phyloP scores from a whole-genome alignment of 2,113 vertebrate species.

The Dicentrarchus labrax region DNA sequence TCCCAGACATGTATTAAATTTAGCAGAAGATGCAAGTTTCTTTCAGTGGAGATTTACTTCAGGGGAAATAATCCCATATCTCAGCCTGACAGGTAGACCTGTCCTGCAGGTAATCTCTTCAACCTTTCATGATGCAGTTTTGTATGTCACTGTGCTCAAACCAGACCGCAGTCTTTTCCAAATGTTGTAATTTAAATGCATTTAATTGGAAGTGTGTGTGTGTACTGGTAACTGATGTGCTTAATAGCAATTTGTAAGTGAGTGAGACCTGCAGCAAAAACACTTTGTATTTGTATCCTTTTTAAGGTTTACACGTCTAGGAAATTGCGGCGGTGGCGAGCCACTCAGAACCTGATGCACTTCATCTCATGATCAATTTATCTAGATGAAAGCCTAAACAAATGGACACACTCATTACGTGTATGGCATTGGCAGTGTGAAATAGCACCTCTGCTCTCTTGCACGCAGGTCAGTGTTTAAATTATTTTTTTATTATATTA shows the following conservation, averaged over 20 bases:
- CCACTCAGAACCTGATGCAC: neutral
- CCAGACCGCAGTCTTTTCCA: neutral
- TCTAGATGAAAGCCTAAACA: neutral
- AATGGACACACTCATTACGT: neutral
- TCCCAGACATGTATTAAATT: constrained; percentile 1
- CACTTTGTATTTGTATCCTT: neutral
- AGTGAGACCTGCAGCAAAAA: too few species aligned
- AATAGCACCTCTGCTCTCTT: neutral
- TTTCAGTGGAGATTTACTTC: neutral
- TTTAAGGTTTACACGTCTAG: neutral
- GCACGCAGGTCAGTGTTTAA: neutral
- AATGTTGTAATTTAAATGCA: neutral
- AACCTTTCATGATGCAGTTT: constrained; percentile 5
- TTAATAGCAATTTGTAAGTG: neutral
- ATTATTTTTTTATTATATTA: neutral
- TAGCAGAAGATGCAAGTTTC: neutral
- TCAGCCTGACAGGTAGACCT: constrained; percentile 12
- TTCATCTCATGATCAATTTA: neutral
- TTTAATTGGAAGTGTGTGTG: neutral
- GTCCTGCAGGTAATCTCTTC: constrained; percentile 12
- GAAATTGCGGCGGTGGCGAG: neutral
- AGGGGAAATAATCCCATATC: constrained; percentile 16
- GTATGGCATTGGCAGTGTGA: neutral
- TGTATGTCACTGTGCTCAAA: neutral
- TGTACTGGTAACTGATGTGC: neutral